Evolutionary conservation across 2,888 invertebrate genomes (phyloP).

Genomic region (Epiblema foenella): DNA sequence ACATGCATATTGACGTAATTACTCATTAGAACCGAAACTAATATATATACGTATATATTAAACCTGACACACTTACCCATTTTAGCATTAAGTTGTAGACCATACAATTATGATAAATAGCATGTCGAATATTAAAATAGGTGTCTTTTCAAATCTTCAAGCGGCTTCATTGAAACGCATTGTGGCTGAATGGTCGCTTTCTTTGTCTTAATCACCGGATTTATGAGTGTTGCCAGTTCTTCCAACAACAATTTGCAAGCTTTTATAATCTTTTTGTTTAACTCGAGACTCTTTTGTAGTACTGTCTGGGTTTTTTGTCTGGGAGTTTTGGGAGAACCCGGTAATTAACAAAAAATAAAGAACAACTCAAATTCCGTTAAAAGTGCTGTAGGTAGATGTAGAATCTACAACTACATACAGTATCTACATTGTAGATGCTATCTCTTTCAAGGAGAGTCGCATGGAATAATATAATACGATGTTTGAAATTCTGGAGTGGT

Average conservation of each 20-base stretch:
- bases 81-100: conserved; percentile 7
- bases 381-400: not conserved
- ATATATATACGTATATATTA: conserved; percentile 5
- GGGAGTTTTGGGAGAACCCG: conserved; percentile 21
- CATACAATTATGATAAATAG: conserved; percentile 31
- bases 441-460: not conserved
- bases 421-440: no score
- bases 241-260: conserved; percentile 13
- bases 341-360: conserved; percentile 16
- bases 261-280: conserved; percentile 27
- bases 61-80: conserved; percentile 23
- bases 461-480: not conserved
- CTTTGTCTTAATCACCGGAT: conserved; percentile 29
- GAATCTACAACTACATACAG: no score
- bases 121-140: conserved; percentile 19
- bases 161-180: conserved; percentile 12
- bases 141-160: conserved; percentile 32
- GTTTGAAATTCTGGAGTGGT: no score
- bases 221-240: conserved; percentile 18
- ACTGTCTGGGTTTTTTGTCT: not conserved
- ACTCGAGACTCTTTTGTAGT: not conserved
- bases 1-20: conserved; percentile 28
- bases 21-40: conserved; percentile 25
- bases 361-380: not conserved
- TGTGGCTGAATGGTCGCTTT: conserved; percentile 25